phyloP scores from a whole-genome alignment of 2,113 vertebrate genomes.

The Takifugu bimaculatus region DNA sequence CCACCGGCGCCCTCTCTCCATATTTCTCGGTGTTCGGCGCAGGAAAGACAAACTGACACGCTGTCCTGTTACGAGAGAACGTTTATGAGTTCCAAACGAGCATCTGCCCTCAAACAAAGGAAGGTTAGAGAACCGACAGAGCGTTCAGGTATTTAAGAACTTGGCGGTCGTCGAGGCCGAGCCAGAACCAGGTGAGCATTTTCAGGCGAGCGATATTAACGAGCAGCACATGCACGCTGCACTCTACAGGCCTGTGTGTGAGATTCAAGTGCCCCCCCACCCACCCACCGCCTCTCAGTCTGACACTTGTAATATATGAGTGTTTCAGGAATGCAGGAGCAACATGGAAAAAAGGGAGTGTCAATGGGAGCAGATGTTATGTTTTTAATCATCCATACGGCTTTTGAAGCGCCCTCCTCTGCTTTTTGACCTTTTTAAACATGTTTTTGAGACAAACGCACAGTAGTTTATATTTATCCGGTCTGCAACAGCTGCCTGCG shows the following conservation, averaged over 20 bases:
- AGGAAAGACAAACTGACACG: background rate
- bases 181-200: too few species aligned
- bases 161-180: too few species aligned
- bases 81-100: conserved; percentile 19
- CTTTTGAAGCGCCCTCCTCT: conserved; percentile 8
- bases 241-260: conserved; percentile 1
- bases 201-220: background rate
- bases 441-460: background rate
- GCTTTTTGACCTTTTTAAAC: background rate
- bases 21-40: background rate
- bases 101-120: conserved; percentile 20
- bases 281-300: background rate
- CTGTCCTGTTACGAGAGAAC: conserved; percentile 4
- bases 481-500: too few species aligned
- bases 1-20: background rate
- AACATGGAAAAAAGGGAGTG: conserved; percentile 39
- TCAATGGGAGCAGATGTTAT: conserved; percentile 40
- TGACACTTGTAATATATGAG: conserved; percentile 46
- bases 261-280: conserved; percentile 16
- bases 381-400: conserved; percentile 32
- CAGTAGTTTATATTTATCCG: too few species aligned
- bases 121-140: conserved; percentile 9
- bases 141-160: background rate
- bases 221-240: conserved; percentile 1
- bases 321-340: conserved; percentile 46